Evolutionary conservation across 2,888 invertebrate species (phyloP).

Genomic region (Tipula confusa): DNA sequence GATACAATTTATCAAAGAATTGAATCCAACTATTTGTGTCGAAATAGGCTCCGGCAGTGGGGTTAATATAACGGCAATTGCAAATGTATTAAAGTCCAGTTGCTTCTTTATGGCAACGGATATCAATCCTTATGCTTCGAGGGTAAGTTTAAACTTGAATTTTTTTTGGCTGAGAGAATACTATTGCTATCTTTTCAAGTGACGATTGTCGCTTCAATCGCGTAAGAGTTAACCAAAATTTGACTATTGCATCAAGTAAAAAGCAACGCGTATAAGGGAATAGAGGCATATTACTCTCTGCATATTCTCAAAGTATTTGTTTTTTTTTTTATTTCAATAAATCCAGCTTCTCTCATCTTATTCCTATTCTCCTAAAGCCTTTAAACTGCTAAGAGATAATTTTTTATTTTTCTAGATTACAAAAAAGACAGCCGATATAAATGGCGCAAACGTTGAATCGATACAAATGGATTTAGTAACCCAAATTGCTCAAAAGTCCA

Average conservation of each 20-base stretch:
- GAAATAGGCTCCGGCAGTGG: constrained; percentile 96
- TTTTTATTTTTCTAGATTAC: constrained; percentile 45
- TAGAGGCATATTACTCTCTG: too few species aligned
- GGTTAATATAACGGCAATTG: constrained; percentile 80
- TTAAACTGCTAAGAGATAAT: too few species aligned
- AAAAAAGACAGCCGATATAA: constrained; percentile 62
- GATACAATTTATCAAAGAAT: constrained; percentile 53
- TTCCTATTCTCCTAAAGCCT: too few species aligned
- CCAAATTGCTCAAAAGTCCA: constrained; percentile 54
- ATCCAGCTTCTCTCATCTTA: too few species aligned
- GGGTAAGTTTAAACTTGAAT: constrained; percentile 47
- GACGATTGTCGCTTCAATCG: too few species aligned
- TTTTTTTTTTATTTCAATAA: too few species aligned
- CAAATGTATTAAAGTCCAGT: constrained; percentile 50
- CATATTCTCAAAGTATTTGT: too few species aligned
- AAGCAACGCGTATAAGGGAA: too few species aligned
- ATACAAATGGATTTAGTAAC: constrained; percentile 62
- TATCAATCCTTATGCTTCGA: constrained; percentile 76
- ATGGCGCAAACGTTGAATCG: constrained; percentile 61
- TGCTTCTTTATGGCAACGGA: constrained; percentile 65
- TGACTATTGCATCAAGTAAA: too few species aligned
- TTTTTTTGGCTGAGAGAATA: too few species aligned
- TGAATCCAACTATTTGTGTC: constrained; percentile 63
- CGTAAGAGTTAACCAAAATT: too few species aligned
- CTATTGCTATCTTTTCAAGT: too few species aligned